These are phyloP conservation scores for Lemur catta DNA, from an alignment of 2,797 vertebrate genomes.

Conservation along the genomic window DNA sequence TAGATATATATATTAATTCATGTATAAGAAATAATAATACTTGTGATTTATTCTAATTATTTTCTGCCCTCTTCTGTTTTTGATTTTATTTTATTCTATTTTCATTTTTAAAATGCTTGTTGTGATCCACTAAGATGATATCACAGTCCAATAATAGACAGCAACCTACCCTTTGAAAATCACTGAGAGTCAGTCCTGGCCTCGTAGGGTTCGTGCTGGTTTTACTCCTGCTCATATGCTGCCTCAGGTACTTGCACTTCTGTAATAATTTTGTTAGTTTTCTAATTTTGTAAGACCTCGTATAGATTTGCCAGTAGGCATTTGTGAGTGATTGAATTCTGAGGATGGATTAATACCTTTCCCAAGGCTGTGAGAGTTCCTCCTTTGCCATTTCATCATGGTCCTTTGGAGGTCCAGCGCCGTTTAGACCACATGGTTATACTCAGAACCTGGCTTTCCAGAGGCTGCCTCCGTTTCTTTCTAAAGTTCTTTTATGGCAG, in stretches of 20 bases:
- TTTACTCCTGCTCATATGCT: not conserved
- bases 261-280: constrained; percentile 62
- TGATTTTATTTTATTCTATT: not conserved
- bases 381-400: constrained; percentile 56
- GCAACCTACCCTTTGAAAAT: not conserved
- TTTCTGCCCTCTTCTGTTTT: constrained; percentile 21
- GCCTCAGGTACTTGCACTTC: constrained; percentile 9
- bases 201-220: not conserved
- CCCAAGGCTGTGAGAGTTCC: not conserved
- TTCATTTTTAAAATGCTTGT: not conserved
- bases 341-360: constrained; percentile 42
- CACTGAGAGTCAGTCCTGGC: not conserved
- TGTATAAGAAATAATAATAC: not conserved
- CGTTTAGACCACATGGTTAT: not conserved
- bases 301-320: constrained; percentile 57
- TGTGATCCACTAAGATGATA: not conserved
- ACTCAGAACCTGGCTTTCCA: not conserved
- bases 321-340: constrained; percentile 59
- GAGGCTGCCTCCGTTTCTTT: not conserved
- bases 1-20: not conserved
- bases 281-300: constrained; percentile 60
- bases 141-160: not conserved
- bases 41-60: not conserved
- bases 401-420: not conserved
- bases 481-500: not conserved